Evolutionary conservation across 2,888 invertebrate genomes (phyloP), one percentile per base, ranked within the genome.

Genomic region (Masnerella sp.): DNA sequence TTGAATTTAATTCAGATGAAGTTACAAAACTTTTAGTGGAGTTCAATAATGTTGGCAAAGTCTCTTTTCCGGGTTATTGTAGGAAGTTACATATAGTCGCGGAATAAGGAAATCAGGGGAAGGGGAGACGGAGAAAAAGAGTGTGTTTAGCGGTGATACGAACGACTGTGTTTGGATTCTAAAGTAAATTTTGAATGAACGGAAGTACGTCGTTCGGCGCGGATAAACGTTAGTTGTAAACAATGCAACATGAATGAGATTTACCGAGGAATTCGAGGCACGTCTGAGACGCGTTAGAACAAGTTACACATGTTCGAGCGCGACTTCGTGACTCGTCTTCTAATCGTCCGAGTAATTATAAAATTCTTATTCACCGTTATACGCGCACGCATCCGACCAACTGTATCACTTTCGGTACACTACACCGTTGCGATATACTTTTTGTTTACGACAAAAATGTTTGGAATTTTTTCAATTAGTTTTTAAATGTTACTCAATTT

Each of bases 271-370:
- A 83, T 82, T 81, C 81, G 45, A 71, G 72, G 76, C 83, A 82
- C 81, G 83, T 77, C 77, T 71, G 77, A 80, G 78, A 76, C 76
- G 78, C 75, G 77, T 81, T 79, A 77, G 81, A 78, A 75, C 74
- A 54, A 67, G 78, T 77, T 81, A 81, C 81, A 77, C 76, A 75
- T 80, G 81, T 80, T 67, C 70, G 47, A 15, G 15, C 28, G 42
- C 51, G 59, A 75, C 74, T 45, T 76, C 83, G 82, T 83, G 82
- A 83, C 82, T 80, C 78, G 80, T 81, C 82, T 83, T 78, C 76
- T 78, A 80, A 82, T 80, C 74, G 71, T 59, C 59, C 59, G 61
- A 28, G 28, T 52, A 20, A 54, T 73, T 72, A 69, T 65, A 65
- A 52, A 42, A 51, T 25, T 52, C 20, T 43, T 25, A n/a, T 34